Evolutionary conservation across 2,797 vertebrate species (phyloP), one percentile per base, ranked within the genome.

Genomic region (Sebastes reedi): DNA sequence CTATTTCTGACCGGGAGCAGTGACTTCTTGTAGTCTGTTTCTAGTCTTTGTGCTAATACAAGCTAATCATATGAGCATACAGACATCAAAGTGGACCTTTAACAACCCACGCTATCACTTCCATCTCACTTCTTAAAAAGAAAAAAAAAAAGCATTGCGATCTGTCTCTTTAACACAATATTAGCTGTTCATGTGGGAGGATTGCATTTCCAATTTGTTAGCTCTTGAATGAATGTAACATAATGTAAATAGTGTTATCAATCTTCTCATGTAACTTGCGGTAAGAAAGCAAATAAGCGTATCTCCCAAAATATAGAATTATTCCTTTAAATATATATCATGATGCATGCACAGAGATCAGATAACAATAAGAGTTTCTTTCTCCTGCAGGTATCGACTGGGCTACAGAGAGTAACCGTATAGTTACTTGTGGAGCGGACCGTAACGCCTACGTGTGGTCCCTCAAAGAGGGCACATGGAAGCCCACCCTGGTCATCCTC

Each of bases 371-470:
- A 5, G 30, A 54, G 32, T 61, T 24, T 24, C 1, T 64, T 29
- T n/a, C 20, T 46, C 6, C 29, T 80, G 16, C 84, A 99, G 99
- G 99, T 13, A 99, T 99, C 2, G 99, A 99, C 94, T 99, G 99
- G 99, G 99, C 98, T 88, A 97, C 97, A 16, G 98, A 99, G 90
- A 99, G 98, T 1, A 97, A 99, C 87, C 98, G 98, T 25, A 99
- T 99, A 6, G 99, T 99, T 36, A 99, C 99, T 4, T 99, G 99
- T 0, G 99, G 99, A 1, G 98, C 98, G 0, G 99, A 99, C 92
- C 97, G 99, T 13, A 99, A 99, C 1, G 99, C 99, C 66, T 99
- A 99, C 0, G 99, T 99, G 88, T 99, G 99, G 99, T 97, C 97
- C 91, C 97, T 98, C 73, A 99, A 99, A 54, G 99, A 99, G 0